Conservation (phyloP, 1,140 invertebrate species). For the Caenorhabditis briggsae region DNA sequence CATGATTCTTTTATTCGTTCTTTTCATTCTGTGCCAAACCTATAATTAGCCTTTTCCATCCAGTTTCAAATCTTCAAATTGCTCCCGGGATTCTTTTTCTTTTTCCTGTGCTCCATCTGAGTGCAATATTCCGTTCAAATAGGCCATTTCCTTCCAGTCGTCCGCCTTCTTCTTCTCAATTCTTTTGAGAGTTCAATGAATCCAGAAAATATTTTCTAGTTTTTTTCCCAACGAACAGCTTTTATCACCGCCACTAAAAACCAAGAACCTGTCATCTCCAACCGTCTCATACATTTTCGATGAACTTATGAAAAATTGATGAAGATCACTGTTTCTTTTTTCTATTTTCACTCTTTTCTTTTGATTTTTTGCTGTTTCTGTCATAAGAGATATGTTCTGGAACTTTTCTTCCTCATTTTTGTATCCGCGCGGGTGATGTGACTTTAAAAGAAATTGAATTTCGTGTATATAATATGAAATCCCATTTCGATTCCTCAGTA, state of each 20-base stretch:
- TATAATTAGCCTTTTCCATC: not conserved
- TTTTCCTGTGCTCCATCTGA: not conserved
- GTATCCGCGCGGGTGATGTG: too few species aligned
- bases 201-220: not conserved
- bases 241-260: not conserved
- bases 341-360: not conserved
- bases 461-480: not conserved
- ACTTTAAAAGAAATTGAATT: not conserved
- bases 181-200: not conserved
- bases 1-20: not conserved
- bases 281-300: slow-evolving; percentile 43
- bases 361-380: not conserved
- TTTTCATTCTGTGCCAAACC: not conserved
- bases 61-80: slow-evolving; percentile 5
- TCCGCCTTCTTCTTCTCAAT: not conserved
- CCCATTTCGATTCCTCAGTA: not conserved
- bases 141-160: not conserved
- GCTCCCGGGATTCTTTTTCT: not conserved
- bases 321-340: slow-evolving; percentile 34
- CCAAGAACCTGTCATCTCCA: slow-evolving; percentile 14
- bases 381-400: not conserved
- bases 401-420: not conserved
- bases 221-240: not conserved
- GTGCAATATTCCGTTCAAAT: slow-evolving; percentile 23
- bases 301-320: slow-evolving; percentile 44